Percentiles rank a stretch among this genome's conserved stretches.
Conservation (phyloP, 2,888 invertebrate genomes). For the Isotomurus palustris region DNA sequence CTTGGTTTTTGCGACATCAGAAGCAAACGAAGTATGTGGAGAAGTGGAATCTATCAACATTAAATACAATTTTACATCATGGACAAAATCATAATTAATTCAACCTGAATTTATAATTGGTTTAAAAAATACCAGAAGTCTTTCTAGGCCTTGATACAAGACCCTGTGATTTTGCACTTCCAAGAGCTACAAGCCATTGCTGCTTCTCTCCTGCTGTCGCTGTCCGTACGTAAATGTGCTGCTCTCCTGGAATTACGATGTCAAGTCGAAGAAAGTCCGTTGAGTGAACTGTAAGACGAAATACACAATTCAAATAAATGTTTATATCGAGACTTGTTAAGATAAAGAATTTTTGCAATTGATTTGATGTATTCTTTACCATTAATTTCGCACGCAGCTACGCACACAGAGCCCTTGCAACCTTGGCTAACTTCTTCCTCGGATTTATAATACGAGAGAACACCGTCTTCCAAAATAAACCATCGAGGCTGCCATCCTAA, state of each 20-base stretch:
- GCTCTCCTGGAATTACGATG: conserved; percentile 74
- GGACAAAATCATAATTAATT: too few species aligned
- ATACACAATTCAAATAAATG: background rate
- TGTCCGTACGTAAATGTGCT: conserved; percentile 72
- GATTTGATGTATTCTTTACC: conserved; percentile 59
- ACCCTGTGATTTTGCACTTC: conserved; percentile 68
- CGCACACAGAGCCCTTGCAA: conserved; percentile 71
- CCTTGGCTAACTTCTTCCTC: conserved; percentile 76
- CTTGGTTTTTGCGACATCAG: conserved; percentile 61
- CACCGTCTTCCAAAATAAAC: conserved; percentile 75
- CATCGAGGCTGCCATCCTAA: conserved; percentile 81
- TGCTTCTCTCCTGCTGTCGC: conserved; percentile 72
- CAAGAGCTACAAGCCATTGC: conserved; percentile 74
- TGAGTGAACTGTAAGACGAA: conserved; percentile 57
- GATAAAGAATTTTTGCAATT: background rate
- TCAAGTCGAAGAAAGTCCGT: conserved; percentile 69
- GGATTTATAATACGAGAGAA: conserved; percentile 74
- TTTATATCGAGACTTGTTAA: background rate
- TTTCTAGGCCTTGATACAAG: conserved; percentile 51
- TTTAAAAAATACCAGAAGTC: conserved; percentile 47
- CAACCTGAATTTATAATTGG: too few species aligned
- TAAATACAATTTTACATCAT: too few species aligned
- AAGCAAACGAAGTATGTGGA: conserved; percentile 29
- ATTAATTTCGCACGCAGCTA: conserved; percentile 75
- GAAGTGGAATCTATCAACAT: too few species aligned